These are phyloP conservation scores for Lithophane ornitopus DNA, from an alignment of 2,888 invertebrate genomes.

Conservation along the genomic window DNA sequence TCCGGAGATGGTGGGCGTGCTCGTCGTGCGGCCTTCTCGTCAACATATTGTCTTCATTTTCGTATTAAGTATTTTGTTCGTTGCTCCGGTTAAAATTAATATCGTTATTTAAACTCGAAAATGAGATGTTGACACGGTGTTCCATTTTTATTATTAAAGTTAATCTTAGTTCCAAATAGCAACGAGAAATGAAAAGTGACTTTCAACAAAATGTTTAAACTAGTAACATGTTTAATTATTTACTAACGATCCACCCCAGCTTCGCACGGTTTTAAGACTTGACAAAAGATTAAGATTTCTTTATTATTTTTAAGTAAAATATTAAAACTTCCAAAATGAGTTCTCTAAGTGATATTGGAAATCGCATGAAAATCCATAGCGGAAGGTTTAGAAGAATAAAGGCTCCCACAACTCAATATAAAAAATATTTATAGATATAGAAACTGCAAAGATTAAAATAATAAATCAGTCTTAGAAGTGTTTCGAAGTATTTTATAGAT, in stretches of 20 bases:
- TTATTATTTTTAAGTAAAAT: background rate
- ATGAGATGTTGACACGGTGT: too few species aligned
- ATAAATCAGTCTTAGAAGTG: conserved; percentile 41
- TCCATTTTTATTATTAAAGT: conserved; percentile 26
- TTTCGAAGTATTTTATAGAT: conserved; percentile 35
- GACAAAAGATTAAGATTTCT: background rate
- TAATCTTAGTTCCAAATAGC: conserved; percentile 13
- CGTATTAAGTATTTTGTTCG: too few species aligned
- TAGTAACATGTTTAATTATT: background rate
- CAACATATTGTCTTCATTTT: too few species aligned
- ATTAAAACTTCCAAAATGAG: background rate
- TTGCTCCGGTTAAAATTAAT: too few species aligned
- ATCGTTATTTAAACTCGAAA: too few species aligned
- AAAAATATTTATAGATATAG: background rate
- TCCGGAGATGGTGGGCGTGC: too few species aligned
- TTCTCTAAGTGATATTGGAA: background rate
- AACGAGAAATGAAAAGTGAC: conserved; percentile 18
- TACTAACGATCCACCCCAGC: background rate
- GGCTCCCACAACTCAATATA: too few species aligned
- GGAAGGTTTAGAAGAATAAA: background rate
- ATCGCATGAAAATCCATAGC: background rate
- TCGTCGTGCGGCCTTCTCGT: too few species aligned
- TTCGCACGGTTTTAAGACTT: background rate
- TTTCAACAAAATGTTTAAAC: background rate
- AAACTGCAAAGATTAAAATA: conserved; percentile 20